A percentile compares a stretch with the other conserved stretches of the same genome.
Evolutionary conservation across 1,140 invertebrate species (phyloP).

Genomic region (Zeugodacus cucurbitae): DNA sequence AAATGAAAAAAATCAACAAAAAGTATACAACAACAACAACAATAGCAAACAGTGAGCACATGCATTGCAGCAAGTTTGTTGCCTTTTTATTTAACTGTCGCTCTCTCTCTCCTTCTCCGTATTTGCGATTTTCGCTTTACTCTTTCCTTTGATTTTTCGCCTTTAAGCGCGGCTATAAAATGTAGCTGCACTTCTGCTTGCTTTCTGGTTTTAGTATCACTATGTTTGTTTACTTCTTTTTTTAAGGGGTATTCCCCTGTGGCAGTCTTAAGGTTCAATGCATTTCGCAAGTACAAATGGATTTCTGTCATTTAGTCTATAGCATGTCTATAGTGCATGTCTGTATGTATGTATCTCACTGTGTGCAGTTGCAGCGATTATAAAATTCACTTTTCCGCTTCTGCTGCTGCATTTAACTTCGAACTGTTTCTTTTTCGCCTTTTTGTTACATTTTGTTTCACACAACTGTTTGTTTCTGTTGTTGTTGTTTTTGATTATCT

Average conservation of each 20-base stretch:
- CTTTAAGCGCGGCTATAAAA: not conserved
- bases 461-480: not conserved
- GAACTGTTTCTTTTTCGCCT: not conserved
- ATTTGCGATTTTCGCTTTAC: not conserved
- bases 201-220: not conserved
- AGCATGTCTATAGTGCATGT: too few relatives aligned
- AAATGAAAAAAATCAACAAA: not conserved
- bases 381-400: not conserved
- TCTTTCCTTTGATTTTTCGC: not conserved
- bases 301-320: not conserved
- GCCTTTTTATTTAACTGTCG: not conserved
- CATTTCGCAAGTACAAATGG: not conserved
- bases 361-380: not conserved
- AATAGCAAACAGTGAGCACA: not conserved
- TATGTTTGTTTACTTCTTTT: slow-evolving; percentile 13
- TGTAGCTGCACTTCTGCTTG: not conserved
- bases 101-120: not conserved
- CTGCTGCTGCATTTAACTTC: too few relatives aligned
- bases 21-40: not conserved
- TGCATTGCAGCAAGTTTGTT: not conserved
- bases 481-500: not conserved
- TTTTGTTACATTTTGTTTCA: not conserved
- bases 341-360: not conserved
- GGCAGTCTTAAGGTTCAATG: slow-evolving; percentile 19
- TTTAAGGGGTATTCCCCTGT: slow-evolving; percentile 26